Percentiles rank a stretch among this genome's conserved stretches.
Evolutionary conservation across 1,140 invertebrate species (phyloP).

Genomic region (Bombus superbus): DNA sequence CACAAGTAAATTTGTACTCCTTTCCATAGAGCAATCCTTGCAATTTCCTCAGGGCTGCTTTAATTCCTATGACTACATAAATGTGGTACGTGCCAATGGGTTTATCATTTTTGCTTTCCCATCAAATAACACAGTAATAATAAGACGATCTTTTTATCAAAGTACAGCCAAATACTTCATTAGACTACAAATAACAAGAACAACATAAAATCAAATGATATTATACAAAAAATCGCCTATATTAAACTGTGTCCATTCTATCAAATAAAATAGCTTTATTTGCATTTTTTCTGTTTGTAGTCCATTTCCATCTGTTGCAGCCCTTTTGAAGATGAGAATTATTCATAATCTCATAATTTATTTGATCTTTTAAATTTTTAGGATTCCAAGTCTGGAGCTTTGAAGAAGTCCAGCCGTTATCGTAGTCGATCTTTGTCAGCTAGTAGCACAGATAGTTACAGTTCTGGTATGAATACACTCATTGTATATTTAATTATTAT

Average conservation of each 20-base stretch:
- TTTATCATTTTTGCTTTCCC: slow-evolving; percentile 58
- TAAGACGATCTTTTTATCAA: slow-evolving; percentile 47
- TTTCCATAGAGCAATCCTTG: slow-evolving; percentile 65
- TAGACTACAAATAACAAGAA: slow-evolving; percentile 17
- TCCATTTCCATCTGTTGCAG: slow-evolving; percentile 73
- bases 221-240: slow-evolving; percentile 54
- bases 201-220: neutral
- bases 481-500: neutral
- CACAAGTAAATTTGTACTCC: slow-evolving; percentile 75
- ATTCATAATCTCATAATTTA: slow-evolving; percentile 11
- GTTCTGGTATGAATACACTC: slow-evolving; percentile 87
- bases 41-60: slow-evolving; percentile 68
- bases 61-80: slow-evolving; percentile 51
- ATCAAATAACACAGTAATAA: slow-evolving; percentile 63
- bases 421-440: slow-evolving; percentile 94
- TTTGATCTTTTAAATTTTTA: slow-evolving; percentile 74
- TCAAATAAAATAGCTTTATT: slow-evolving; percentile 75
- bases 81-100: slow-evolving; percentile 61
- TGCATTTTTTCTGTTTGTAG: slow-evolving; percentile 76
- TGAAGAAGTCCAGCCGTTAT: slow-evolving; percentile 93
- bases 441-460: slow-evolving; percentile 97
- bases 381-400: slow-evolving; percentile 88
- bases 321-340: slow-evolving; percentile 49
- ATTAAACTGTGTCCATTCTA: slow-evolving; percentile 70
- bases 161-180: slow-evolving; percentile 9